These are phyloP conservation scores for Amazona guildingii DNA, from an alignment of 2,113 vertebrate genomes.

Conservation along the genomic window DNA sequence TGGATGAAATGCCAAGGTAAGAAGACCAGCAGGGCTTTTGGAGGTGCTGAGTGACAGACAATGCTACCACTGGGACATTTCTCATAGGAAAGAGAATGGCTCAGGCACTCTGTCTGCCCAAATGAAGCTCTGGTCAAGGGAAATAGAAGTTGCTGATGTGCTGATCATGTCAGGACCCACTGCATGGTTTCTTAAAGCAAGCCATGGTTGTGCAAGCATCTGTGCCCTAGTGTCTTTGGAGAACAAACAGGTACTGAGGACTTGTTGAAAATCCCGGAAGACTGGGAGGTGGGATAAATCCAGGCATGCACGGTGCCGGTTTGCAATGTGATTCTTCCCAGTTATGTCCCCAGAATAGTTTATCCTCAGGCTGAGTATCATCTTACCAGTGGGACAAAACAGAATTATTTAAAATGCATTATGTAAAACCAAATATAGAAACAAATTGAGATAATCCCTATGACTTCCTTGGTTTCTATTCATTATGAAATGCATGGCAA, in stretches of 20 bases:
- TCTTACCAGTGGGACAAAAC: background rate
- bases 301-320: background rate
- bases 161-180: background rate
- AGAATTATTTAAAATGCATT: background rate
- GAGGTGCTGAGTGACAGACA: background rate
- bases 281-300: background rate
- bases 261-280: background rate
- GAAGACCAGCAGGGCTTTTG: background rate
- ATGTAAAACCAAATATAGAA: background rate
- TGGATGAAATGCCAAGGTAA: background rate
- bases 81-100: background rate
- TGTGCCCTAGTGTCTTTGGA: background rate
- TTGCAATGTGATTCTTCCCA: background rate
- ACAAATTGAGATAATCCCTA: background rate
- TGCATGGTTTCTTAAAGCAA: background rate
- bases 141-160: background rate
- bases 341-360: background rate
- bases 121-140: background rate
- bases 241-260: background rate
- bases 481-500: background rate
- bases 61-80: background rate
- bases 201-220: accelerated
- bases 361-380: background rate
- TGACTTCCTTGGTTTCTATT: background rate
- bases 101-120: background rate